Evolutionary conservation across 2,888 invertebrate genomes (phyloP).

Genomic region (Andrena minutula): DNA sequence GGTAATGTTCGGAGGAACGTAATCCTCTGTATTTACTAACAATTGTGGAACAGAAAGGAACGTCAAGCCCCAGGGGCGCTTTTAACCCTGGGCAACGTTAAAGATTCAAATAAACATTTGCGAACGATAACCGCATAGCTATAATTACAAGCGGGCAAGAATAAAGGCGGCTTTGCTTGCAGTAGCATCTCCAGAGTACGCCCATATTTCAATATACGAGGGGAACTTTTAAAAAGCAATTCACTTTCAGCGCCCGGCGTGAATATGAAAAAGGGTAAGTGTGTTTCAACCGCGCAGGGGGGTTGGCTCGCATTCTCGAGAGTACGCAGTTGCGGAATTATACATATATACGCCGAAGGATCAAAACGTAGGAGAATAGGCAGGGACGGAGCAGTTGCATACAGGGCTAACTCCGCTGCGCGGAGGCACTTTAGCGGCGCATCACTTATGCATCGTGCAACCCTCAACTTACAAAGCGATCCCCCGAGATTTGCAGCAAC

Average conservation of each 20-base stretch:
- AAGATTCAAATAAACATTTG: slow-evolving; percentile 58
- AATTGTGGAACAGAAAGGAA: slow-evolving; percentile 23
- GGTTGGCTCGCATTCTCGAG: slow-evolving; percentile 30
- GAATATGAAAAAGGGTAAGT: slow-evolving; percentile 63
- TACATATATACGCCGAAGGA: slow-evolving; percentile 48
- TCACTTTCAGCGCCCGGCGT: slow-evolving; percentile 55
- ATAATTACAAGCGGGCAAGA: slow-evolving; percentile 48
- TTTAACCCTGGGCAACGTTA: slow-evolving; percentile 25
- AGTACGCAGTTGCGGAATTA: slow-evolving; percentile 52
- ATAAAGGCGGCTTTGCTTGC: slow-evolving; percentile 44
- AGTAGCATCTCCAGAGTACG: slow-evolving; percentile 43
- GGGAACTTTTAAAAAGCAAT: slow-evolving; percentile 63
- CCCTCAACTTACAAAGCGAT: slow-evolving; percentile 81
- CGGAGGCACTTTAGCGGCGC: slow-evolving; percentile 79
- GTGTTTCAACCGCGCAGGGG: slow-evolving; percentile 42
- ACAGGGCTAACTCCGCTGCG: slow-evolving; percentile 72
- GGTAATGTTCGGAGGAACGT: slow-evolving; percentile 4
- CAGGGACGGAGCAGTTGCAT: slow-evolving; percentile 75
- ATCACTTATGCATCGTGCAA: slow-evolving; percentile 82
- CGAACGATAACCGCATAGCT: slow-evolving; percentile 36
- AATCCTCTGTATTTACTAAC: background rate
- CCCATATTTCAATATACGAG: slow-evolving; percentile 53
- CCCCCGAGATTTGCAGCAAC: slow-evolving; percentile 79
- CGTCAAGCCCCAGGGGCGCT: background rate
- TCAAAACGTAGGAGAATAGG: slow-evolving; percentile 71